These are phyloP conservation scores for Chloebia gouldiae DNA, from an alignment of 2,113 vertebrate genomes.

Conservation along the genomic window DNA sequence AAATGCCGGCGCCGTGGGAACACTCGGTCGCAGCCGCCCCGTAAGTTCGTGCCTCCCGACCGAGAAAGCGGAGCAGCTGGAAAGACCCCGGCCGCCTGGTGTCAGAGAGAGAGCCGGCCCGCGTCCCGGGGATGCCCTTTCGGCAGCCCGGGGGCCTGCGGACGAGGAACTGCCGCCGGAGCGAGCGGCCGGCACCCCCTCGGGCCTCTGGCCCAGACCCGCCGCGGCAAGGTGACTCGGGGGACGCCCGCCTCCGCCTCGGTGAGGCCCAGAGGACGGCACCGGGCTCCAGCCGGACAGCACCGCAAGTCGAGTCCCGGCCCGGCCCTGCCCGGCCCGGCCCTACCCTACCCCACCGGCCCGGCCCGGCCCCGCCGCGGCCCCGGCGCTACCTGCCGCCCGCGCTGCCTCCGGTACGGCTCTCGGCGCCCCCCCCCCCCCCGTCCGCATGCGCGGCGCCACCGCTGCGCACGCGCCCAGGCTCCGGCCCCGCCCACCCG, in stretches of 20 bases:
- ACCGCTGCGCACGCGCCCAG: too few species aligned
- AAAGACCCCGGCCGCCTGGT: too few species aligned
- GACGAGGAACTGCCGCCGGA: not conserved
- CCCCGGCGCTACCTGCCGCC: not conserved
- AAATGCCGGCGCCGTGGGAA: not conserved
- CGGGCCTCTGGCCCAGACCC: not conserved
- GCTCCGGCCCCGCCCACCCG: too few species aligned
- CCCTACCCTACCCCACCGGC: not conserved
- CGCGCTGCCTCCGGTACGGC: not conserved
- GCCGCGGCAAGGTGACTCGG: not conserved
- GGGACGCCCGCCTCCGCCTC: not conserved
- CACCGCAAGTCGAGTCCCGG: too few species aligned
- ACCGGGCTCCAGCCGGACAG: not conserved
- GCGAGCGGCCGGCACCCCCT: not conserved
- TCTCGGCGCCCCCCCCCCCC: not conserved
- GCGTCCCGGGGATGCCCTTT: not conserved
- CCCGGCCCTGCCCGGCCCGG: not conserved
- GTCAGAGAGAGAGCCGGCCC: not conserved
- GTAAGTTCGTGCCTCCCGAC: not conserved
- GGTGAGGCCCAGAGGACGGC: not conserved
- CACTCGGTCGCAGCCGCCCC: not conserved
- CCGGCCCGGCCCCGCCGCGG: too few species aligned
- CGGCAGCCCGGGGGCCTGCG: not conserved
- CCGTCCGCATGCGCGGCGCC: too few species aligned
- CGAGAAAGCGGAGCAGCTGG: not conserved